phyloP scores from a whole-genome alignment of 2,888 invertebrate species.

The Drosophila subsilvestris region DNA sequence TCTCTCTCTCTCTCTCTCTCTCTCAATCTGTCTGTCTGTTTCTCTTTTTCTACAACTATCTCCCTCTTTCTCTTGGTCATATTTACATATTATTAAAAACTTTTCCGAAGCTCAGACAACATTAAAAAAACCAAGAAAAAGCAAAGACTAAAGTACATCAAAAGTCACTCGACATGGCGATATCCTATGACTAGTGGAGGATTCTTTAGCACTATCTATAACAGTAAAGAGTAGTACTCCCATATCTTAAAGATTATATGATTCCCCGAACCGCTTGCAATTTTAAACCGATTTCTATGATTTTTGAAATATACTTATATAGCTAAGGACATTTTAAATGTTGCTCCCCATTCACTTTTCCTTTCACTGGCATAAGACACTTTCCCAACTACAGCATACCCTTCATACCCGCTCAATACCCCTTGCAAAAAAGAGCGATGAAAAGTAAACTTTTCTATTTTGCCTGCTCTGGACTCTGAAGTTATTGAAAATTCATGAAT shows the following conservation, averaged over 20 bases:
- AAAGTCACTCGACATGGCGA: background rate
- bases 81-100: constrained; percentile 78
- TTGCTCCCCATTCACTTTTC: too few relatives aligned
- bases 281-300: background rate
- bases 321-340: too few relatives aligned
- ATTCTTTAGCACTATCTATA: background rate
- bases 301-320: background rate
- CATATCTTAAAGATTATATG: too few relatives aligned
- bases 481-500: constrained; percentile 78
- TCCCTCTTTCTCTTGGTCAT: constrained; percentile 52
- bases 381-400: background rate
- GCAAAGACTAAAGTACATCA: background rate
- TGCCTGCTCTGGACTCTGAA: constrained; percentile 50
- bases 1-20: background rate
- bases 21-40: too few relatives aligned
- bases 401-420: background rate
- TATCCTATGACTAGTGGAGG: background rate
- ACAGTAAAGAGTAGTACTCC: background rate
- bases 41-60: constrained; percentile 6
- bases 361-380: too few relatives aligned
- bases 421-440: constrained; percentile 5
- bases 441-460: constrained; percentile 69
- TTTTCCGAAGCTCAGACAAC: constrained; percentile 63
- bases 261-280: too few relatives aligned
- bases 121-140: constrained; percentile 8